Percentiles rank a stretch among this genome's conserved stretches.
Conservation (phyloP, 2,888 invertebrate genomes). For the Dynastes grantii region DNA sequence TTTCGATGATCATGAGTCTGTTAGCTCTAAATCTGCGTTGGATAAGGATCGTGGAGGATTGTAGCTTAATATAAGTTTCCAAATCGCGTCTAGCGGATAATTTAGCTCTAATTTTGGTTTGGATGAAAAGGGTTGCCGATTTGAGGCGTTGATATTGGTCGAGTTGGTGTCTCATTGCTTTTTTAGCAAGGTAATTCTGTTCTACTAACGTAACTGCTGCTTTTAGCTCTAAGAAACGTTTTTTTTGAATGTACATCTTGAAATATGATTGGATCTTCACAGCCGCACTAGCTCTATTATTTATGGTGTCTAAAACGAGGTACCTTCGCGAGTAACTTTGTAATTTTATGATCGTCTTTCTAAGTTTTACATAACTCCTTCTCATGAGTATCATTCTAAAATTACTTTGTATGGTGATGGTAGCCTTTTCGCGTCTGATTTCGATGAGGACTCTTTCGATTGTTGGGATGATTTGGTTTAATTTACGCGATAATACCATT, state of each 20-base stretch:
- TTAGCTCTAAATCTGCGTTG: constrained; percentile 35
- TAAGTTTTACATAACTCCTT: constrained; percentile 57
- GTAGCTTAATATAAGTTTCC: constrained; percentile 57
- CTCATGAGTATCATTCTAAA: constrained; percentile 67
- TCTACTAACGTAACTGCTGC: constrained; percentile 41
- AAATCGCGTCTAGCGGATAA: constrained; percentile 64
- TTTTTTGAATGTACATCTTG: constrained; percentile 57
- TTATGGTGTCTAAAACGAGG: constrained; percentile 58
- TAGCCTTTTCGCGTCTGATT: constrained; percentile 69
- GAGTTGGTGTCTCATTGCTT: constrained; percentile 60
- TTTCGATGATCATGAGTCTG: constrained; percentile 8
- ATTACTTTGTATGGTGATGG: constrained; percentile 72
- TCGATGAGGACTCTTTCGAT: constrained; percentile 68
- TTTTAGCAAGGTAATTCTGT: constrained; percentile 46
- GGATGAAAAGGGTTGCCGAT: constrained; percentile 65
- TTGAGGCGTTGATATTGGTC: constrained; percentile 63
- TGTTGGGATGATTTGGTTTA: constrained; percentile 56
- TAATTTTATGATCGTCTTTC: constrained; percentile 57
- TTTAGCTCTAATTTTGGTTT: constrained; percentile 62
- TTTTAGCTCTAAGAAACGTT: constrained; percentile 55
- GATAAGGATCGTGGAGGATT: constrained; percentile 62
- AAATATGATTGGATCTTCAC: constrained; percentile 61
- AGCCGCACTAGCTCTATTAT: constrained; percentile 56
- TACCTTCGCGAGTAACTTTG: constrained; percentile 60
- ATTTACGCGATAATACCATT: constrained; percentile 60